phyloP scores from a whole-genome alignment of 1,140 invertebrate genomes.

The Oryctes rhinoceros region DNA sequence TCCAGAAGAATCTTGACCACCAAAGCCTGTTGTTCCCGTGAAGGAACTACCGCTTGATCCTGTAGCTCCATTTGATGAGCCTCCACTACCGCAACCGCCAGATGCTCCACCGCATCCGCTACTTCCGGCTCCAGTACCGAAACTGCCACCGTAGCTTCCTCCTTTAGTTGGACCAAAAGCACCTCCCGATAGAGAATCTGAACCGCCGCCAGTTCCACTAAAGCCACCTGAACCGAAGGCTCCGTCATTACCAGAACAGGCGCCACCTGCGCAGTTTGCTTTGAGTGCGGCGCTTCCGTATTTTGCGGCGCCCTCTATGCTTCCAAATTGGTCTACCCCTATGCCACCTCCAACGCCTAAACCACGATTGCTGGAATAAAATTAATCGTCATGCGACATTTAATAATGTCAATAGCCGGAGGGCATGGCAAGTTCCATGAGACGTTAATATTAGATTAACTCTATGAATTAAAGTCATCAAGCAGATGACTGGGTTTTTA shows the following conservation, averaged over 20 bases:
- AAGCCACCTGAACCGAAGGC: background rate
- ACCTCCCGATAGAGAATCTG: background rate
- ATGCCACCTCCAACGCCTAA: constrained; percentile 37
- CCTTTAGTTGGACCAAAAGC: constrained; percentile 10
- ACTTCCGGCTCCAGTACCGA: background rate
- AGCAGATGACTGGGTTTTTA: too few species aligned
- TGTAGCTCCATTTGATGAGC: background rate
- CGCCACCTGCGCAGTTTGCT: constrained; percentile 6
- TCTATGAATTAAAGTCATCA: too few species aligned
- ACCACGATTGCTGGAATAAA: constrained; percentile 9
- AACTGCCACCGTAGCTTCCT: background rate
- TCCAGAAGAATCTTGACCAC: background rate
- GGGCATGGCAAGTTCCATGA: too few species aligned
- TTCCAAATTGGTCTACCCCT: background rate
- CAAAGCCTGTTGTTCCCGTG: background rate
- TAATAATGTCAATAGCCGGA: too few species aligned
- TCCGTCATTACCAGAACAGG: constrained; percentile 13
- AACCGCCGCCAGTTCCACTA: background rate
- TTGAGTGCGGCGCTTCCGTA: constrained; percentile 30
- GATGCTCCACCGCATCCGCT: background rate
- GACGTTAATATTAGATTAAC: too few species aligned
- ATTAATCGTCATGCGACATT: background rate
- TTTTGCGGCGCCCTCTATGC: constrained; percentile 8
- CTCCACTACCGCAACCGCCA: background rate
- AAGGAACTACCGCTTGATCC: background rate